Evolutionary conservation across 2,888 invertebrate genomes (phyloP).

Genomic region (Troides helena): DNA sequence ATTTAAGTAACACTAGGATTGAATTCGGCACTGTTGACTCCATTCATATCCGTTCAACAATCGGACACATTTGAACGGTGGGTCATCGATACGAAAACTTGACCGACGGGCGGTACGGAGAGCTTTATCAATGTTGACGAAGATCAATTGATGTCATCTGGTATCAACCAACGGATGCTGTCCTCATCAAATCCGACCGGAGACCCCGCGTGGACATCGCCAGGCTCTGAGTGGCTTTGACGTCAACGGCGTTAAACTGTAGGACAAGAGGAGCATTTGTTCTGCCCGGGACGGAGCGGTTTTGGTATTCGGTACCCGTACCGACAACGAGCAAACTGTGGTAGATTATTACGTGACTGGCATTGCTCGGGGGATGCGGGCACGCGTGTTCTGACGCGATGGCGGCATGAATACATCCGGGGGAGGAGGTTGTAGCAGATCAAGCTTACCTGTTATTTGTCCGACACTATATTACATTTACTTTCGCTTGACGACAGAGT

Average conservation of each 20-base stretch:
- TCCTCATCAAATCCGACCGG: neutral
- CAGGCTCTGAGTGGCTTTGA: neutral
- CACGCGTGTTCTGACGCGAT: slow-evolving; percentile 14
- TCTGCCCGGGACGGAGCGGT: neutral
- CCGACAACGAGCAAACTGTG: slow-evolving; percentile 46
- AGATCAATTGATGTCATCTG: no score
- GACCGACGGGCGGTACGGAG: no score
- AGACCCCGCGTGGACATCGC: neutral
- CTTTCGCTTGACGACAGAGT: no score
- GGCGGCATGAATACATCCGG: slow-evolving; percentile 5
- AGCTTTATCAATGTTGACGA: no score
- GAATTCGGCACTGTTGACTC: no score
- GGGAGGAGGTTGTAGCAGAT: neutral
- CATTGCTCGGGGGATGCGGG: slow-evolving; percentile 30
- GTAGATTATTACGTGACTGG: slow-evolving; percentile 43
- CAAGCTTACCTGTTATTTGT: slow-evolving; percentile 11
- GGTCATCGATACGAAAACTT: no score
- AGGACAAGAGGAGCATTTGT: slow-evolving; percentile 8
- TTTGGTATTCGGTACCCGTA: slow-evolving; percentile 38
- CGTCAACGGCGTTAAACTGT: neutral
- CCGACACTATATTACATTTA: neutral
- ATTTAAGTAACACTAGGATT: no score
- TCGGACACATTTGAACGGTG: no score
- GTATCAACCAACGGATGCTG: no score
- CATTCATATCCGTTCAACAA: no score